Evolutionary conservation across 2,113 vertebrate species (phyloP).

Genomic region (Micronycteris hirsuta): DNA sequence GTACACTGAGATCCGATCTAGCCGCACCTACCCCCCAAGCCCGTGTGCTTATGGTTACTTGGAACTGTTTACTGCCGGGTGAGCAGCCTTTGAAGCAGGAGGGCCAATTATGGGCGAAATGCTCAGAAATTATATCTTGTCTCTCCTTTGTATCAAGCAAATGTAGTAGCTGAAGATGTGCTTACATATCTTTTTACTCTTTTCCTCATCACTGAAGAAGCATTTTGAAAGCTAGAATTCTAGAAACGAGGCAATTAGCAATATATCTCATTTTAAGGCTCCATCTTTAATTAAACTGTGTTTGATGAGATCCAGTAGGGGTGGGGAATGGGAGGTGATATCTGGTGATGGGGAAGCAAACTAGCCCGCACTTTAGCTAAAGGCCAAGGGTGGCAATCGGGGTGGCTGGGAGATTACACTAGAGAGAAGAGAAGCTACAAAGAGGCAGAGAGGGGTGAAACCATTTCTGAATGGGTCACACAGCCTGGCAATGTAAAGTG

Average conservation of each 20-base stretch:
- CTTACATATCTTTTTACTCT: neutral
- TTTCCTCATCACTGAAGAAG: neutral
- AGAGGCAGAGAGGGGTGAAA: neutral
- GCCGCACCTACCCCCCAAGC: neutral
- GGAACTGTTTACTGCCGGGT: neutral
- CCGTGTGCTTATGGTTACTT: neutral
- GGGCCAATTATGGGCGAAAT: neutral
- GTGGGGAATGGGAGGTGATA: neutral
- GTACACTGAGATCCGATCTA: neutral
- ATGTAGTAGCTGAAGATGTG: neutral
- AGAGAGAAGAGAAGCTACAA: neutral
- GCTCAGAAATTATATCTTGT: neutral
- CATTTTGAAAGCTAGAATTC: neutral
- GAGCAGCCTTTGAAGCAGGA: neutral
- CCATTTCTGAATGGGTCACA: neutral
- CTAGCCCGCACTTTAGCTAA: neutral
- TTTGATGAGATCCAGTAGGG: neutral
- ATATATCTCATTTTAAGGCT: neutral
- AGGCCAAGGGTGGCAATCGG: neutral
- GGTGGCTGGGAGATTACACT: neutral
- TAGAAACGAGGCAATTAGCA: neutral
- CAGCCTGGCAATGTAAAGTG: neutral
- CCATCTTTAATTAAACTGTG: neutral
- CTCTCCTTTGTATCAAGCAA: neutral
- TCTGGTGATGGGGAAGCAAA: neutral